Conservation (phyloP, 2,113 vertebrate species). For the Nannospalax galili region DNA sequence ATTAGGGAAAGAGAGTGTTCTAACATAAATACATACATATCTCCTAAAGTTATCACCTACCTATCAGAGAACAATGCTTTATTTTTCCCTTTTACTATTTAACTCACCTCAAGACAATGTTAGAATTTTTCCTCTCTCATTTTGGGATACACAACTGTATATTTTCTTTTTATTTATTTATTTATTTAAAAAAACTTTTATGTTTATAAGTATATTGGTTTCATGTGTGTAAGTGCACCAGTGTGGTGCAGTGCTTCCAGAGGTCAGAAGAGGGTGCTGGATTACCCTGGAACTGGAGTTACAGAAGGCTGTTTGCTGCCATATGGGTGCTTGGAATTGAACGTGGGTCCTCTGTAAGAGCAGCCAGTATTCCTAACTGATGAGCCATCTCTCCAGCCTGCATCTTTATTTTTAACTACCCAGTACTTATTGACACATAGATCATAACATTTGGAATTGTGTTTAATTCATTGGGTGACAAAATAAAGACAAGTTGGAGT, state of each 20-base stretch:
- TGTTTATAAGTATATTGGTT: too few relatives aligned
- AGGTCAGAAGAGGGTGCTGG: too few relatives aligned
- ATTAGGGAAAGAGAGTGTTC: neutral
- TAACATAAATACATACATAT: neutral
- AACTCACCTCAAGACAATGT: constrained; percentile 21
- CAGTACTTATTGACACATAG: neutral
- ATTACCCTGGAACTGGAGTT: too few relatives aligned
- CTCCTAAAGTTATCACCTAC: neutral
- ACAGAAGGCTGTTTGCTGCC: too few relatives aligned
- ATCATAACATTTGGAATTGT: neutral
- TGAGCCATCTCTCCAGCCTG: too few relatives aligned
- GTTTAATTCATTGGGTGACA: constrained; percentile 1
- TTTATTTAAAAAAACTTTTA: too few relatives aligned
- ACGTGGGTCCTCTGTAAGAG: too few relatives aligned
- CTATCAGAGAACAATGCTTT: neutral
- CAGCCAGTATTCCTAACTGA: too few relatives aligned
- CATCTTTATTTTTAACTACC: neutral
- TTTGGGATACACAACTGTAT: neutral
- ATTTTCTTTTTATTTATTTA: too few relatives aligned
- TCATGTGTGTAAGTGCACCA: too few relatives aligned
- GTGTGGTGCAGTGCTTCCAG: too few relatives aligned
- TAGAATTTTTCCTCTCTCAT: constrained; percentile 27
- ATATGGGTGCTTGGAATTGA: too few relatives aligned
- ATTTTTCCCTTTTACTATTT: neutral
- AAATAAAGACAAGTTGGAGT: constrained; percentile 21